These are phyloP conservation scores for Chaunax sp. DNA, from an alignment of 2,797 vertebrate species.

Conservation along the genomic window DNA sequence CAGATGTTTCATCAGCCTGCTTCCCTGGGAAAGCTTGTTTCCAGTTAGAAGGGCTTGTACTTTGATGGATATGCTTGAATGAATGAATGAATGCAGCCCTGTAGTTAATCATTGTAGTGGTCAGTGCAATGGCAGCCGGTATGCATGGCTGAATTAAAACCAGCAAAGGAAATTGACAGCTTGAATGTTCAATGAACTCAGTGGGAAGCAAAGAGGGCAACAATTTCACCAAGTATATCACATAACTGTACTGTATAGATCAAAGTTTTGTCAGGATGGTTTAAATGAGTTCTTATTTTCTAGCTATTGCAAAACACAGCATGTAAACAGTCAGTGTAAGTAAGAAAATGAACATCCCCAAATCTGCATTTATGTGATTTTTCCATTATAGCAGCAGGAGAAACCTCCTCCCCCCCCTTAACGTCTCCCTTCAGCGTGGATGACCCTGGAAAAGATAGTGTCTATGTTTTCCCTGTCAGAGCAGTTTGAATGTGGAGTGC, in stretches of 20 bases:
- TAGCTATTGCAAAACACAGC: constrained; percentile 6
- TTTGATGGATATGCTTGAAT: constrained; percentile 70
- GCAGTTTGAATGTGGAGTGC: constrained; percentile 66
- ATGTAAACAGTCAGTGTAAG: constrained; percentile 25
- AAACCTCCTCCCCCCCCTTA: constrained; percentile 36
- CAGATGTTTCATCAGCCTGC: constrained; percentile 63
- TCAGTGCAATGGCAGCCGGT: constrained; percentile 37
- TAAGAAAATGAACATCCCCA: constrained; percentile 19
- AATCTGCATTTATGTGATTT: constrained; percentile 37
- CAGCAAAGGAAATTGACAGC: constrained; percentile 60
- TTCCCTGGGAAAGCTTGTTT: constrained; percentile 62
- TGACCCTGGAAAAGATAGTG: constrained; percentile 63
- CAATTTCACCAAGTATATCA: constrained; percentile 29
- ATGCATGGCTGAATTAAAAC: constrained; percentile 62
- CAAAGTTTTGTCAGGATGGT: constrained; percentile 20
- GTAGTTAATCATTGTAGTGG: constrained; percentile 69
- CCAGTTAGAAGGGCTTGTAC: constrained; percentile 47
- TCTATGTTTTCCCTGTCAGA: constrained; percentile 76
- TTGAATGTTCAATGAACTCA: constrained; percentile 48
- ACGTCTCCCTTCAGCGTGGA: constrained; percentile 42
- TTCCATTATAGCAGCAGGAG: constrained; percentile 28
- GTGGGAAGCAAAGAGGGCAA: constrained; percentile 28
- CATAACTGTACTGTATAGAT: constrained; percentile 22
- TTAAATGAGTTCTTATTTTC: constrained; percentile 4
- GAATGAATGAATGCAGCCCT: constrained; percentile 53